phyloP scores from a whole-genome alignment of 2,113 vertebrate genomes.

The Trichomycterus rosablanca region DNA sequence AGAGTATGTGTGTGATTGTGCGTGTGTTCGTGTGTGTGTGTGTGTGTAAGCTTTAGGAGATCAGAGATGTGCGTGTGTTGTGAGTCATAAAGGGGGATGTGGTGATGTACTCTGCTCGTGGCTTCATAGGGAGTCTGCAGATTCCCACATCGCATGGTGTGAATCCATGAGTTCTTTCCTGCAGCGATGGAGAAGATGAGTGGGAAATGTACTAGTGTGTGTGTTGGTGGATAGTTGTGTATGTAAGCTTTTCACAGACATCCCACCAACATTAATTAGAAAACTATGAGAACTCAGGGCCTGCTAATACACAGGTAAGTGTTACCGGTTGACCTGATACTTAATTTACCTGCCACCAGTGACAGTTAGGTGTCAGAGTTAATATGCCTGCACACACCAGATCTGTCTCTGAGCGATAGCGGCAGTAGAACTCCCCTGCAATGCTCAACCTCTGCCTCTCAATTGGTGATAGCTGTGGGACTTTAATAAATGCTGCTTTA shows the following conservation, averaged over 20 bases:
- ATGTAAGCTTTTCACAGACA: no score
- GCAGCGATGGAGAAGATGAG: constrained; percentile 28
- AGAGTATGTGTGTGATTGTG: neutral
- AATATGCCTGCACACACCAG: constrained; percentile 14
- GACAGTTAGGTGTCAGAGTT: constrained; percentile 34
- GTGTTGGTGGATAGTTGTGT: constrained; percentile 6
- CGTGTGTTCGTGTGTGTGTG: neutral
- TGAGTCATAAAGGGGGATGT: constrained; percentile 46
- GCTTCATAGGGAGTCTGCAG: constrained; percentile 30
- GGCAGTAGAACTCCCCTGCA: constrained; percentile 7
- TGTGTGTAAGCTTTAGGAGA: constrained; percentile 28
- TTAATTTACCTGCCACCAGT: constrained; percentile 28
- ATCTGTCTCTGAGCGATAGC: constrained; percentile 16
- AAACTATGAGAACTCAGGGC: constrained; percentile 8
- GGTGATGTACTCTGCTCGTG: constrained; percentile 40
- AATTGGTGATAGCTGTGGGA: constrained; percentile 21
- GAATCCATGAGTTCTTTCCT: constrained; percentile 20
- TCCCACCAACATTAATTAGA: no score
- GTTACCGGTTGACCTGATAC: constrained; percentile 39
- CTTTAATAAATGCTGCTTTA: constrained; percentile 40
- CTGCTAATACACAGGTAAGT: constrained; percentile 14
- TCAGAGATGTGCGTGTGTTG: constrained; percentile 36
- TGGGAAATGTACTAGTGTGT: constrained; percentile 9
- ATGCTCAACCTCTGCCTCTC: constrained; percentile 10
- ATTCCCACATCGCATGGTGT: constrained; percentile 24